Evolutionary conservation across 1,140 invertebrate genomes (phyloP).

Genomic region (Nymphalis io): DNA sequence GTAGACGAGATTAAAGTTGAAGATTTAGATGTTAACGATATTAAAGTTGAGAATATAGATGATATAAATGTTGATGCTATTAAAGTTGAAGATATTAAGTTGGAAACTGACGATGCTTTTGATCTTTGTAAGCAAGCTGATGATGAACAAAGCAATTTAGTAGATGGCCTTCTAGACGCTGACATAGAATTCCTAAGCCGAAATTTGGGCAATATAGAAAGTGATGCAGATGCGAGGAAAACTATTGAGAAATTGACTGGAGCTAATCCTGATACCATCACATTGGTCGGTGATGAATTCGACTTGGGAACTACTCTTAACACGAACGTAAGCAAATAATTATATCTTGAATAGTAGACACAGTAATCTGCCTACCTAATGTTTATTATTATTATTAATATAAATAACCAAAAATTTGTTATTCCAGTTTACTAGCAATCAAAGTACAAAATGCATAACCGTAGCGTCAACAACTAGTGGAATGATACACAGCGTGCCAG

Average conservation of each 20-base stretch:
- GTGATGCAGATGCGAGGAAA: constrained; percentile 78
- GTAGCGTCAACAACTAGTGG: constrained; percentile 73
- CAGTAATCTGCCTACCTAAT: no score
- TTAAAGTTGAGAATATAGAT: constrained; percentile 70
- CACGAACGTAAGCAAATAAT: constrained; percentile 63
- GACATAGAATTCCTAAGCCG: constrained; percentile 79
- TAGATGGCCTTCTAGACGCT: constrained; percentile 75
- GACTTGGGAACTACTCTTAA: constrained; percentile 74
- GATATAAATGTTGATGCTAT: constrained; percentile 67
- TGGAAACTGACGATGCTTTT: constrained; percentile 70
- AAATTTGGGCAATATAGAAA: constrained; percentile 78
- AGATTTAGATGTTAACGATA: constrained; percentile 59
- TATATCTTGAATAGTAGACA: no score
- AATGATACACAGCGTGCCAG: constrained; percentile 71
- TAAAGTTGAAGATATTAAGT: constrained; percentile 73
- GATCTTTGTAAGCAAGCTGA: constrained; percentile 66
- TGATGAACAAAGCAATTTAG: constrained; percentile 67
- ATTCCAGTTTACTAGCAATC: constrained; percentile 58
- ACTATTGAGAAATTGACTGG: constrained; percentile 78
- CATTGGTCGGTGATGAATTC: constrained; percentile 74
- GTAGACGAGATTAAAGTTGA: constrained; percentile 68
- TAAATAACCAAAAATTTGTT: neutral
- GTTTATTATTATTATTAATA: no score
- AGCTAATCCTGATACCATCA: constrained; percentile 70
- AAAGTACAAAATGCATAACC: constrained; percentile 69